Evolutionary conservation across 2,113 vertebrate genomes (phyloP), one percentile per base, ranked within the genome.

Genomic region (Argyrosomus japonicus): DNA sequence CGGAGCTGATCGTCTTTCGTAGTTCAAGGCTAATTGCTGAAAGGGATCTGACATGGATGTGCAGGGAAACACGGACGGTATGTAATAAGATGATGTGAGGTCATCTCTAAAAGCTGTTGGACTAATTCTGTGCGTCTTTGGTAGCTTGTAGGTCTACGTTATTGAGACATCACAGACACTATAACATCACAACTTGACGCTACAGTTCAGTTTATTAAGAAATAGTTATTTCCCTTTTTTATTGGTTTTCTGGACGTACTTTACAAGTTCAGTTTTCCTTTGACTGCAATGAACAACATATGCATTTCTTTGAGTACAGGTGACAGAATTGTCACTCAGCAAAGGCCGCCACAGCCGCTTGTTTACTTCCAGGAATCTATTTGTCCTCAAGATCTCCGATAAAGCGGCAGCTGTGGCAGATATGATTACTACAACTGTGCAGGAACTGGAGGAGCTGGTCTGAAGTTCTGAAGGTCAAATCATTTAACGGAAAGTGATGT

Each of bases 371-470:
- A 83, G 85, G 88, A 93, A 89, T 87, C 65, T 85, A 86, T 91
- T 92, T 89, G 84, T 91, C 91, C 88, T 82, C 70, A 69, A 70
- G 78, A 92, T 90, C 75, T 86, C 81, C 86, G 81, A 93, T 88
- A 89, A 89, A 92, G 74, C 79, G 85, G 94, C 97, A 97, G 97
- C 97, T 98, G 97, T 91, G 89, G 84, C 78, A 95, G 95, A 95
- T 97, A 89, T 8, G 76, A 91, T 98, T 98, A 96, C 97, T 86
- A 81, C 93, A 93, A 96, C 96, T 95, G 95, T 83, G 89, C 87
- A 77, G 90, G 90, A 93, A 89, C 80, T 93, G 94, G 95, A 96
- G 93, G 36, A 9, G 95, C 94, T 76, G 2, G 73, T 89, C 89
- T 94, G 90, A 94, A 95, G 71, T 51, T 36, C 48, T 45, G 36